Percentiles rank a stretch among this genome's conserved stretches.
Conservation (phyloP, 2,113 vertebrate species). For the Rhombomys opimus region DNA sequence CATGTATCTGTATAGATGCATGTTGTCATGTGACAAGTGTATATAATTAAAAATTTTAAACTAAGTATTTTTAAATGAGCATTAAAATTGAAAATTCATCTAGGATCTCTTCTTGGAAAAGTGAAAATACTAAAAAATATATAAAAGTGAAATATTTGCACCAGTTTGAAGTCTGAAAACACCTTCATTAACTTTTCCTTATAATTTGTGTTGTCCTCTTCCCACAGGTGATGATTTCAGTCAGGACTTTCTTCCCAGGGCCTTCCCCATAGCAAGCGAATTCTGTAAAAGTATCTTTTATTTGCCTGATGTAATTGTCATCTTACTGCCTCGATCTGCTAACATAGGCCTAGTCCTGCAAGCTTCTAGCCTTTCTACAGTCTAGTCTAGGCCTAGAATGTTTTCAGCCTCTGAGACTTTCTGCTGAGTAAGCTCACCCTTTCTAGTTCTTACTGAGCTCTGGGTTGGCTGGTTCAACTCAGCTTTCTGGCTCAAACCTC, state of each 20-base stretch:
- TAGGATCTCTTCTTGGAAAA: constrained; percentile 52
- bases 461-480: too few species aligned
- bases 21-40: not conserved
- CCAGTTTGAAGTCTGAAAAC: constrained; percentile 33
- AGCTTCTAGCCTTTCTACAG: too few species aligned
- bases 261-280: not conserved
- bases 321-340: too few species aligned
- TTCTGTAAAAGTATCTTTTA: not conserved
- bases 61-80: constrained; percentile 50
- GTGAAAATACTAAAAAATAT: not conserved
- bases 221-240: constrained; percentile 3
- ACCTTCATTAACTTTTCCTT: not conserved
- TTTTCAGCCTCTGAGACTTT: too few species aligned
- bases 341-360: too few species aligned
- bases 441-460: too few species aligned
- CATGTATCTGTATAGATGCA: not conserved
- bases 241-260: not conserved
- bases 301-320: too few species aligned
- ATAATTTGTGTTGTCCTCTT: constrained; percentile 53
- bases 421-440: too few species aligned
- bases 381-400: too few species aligned
- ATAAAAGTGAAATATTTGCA: not conserved
- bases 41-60: constrained; percentile 61
- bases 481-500: too few species aligned
- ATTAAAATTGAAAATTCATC: constrained; percentile 67